Conservation (phyloP, 2,888 invertebrate genomes). For the Cartodere bifasciata region DNA sequence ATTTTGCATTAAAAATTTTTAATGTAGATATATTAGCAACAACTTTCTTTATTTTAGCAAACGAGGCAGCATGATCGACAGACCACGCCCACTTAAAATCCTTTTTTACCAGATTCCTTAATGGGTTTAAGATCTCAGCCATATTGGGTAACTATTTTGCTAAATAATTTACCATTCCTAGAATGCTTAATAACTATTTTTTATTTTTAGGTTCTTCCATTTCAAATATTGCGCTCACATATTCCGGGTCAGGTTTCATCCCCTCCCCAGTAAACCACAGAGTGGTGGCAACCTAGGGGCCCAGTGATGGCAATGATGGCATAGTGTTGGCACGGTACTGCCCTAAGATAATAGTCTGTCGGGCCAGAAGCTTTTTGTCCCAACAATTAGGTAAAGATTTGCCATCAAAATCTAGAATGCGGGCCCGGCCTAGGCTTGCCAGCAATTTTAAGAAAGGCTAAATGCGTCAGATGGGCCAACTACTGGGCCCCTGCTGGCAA, state of each 20-base stretch:
- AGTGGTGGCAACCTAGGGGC: no score
- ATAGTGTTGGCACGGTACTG: no score
- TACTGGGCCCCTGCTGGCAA: no score
- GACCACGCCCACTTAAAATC: conserved; percentile 16
- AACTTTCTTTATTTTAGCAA: conserved; percentile 16
- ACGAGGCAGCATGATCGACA: conserved; percentile 13
- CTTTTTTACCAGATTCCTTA: conserved; percentile 18
- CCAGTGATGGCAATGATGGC: no score
- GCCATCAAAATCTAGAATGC: no score
- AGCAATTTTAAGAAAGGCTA: no score
- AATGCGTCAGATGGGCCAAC: no score
- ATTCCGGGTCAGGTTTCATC: conserved; percentile 14
- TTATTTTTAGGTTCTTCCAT: conserved; percentile 17
- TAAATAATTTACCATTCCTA: conserved; percentile 22
- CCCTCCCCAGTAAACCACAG: conserved; percentile 15
- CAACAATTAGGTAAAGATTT: no score
- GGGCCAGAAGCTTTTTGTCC: no score
- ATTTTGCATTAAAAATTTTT: conserved; percentile 16
- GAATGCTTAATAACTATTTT: conserved; percentile 19
- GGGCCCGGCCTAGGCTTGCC: no score
- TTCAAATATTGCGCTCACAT: conserved; percentile 13
- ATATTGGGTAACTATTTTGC: conserved; percentile 16
- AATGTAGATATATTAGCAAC: conserved; percentile 14
- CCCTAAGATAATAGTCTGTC: no score
- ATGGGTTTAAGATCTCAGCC: conserved; percentile 12